phyloP scores from a whole-genome alignment of 2,888 invertebrate species.

The Cryptocephalus moraei region DNA sequence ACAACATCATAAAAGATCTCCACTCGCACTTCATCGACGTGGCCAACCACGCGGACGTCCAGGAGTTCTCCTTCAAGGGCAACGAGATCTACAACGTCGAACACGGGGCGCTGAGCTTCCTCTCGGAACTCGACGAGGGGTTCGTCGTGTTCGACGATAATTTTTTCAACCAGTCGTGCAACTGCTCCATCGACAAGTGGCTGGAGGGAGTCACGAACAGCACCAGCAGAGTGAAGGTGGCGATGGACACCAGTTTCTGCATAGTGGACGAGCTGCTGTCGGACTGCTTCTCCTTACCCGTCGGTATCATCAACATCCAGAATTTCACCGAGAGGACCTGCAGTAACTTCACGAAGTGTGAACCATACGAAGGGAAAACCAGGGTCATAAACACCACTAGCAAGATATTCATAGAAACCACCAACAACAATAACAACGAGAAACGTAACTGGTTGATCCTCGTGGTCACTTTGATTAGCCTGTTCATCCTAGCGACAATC shows the following conservation, averaged over 20 bases:
- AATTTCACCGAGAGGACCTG: constrained; percentile 55
- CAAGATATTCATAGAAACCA: constrained; percentile 19
- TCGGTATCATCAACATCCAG: constrained; percentile 50
- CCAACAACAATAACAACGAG: constrained; percentile 19
- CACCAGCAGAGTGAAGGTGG: constrained; percentile 36
- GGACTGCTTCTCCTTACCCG: constrained; percentile 53
- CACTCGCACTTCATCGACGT: constrained; percentile 35
- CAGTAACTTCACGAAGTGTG: constrained; percentile 48
- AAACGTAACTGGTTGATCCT: constrained; percentile 27
- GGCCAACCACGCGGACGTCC: constrained; percentile 24
- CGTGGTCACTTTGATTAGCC: constrained; percentile 36
- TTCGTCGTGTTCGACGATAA: constrained; percentile 47
- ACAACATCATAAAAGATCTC: constrained; percentile 53
- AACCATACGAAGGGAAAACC: constrained; percentile 40
- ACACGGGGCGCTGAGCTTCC: constrained; percentile 47
- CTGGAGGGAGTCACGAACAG: constrained; percentile 41
- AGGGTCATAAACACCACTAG: constrained; percentile 31
- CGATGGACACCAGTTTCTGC: constrained; percentile 51
- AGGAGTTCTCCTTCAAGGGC: constrained; percentile 44
- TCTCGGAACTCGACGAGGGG: constrained; percentile 44
- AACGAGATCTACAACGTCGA: constrained; percentile 46
- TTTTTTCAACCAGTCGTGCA: constrained; percentile 51
- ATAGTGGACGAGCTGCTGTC: constrained; percentile 48
- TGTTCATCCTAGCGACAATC: constrained; percentile 44
- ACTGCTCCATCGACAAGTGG: constrained; percentile 52